phyloP scores from a whole-genome alignment of 2,888 invertebrate genomes.

The Melanophora roralis region DNA sequence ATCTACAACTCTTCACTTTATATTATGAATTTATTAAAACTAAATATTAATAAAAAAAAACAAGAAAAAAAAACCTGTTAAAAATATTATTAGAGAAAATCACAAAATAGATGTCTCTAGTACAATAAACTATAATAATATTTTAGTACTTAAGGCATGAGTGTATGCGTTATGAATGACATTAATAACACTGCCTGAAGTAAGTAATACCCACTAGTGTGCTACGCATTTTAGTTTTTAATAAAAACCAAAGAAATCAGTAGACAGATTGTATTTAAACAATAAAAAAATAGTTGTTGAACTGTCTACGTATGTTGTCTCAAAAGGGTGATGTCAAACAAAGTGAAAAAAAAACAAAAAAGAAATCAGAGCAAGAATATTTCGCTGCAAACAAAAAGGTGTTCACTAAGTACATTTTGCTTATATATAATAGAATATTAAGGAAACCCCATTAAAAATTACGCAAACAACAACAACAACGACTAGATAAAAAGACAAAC shows the following conservation, averaged over 20 bases:
- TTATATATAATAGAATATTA: slow-evolving; percentile 48
- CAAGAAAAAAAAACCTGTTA: neutral
- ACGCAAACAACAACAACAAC: slow-evolving; percentile 30
- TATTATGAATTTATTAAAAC: slow-evolving; percentile 26
- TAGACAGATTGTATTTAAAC: slow-evolving; percentile 33
- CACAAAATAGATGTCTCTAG: slow-evolving; percentile 40
- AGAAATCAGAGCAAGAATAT: neutral
- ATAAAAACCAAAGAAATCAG: slow-evolving; percentile 41
- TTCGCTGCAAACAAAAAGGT: slow-evolving; percentile 35
- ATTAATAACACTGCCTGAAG: too few relatives aligned
- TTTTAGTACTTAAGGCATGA: slow-evolving; percentile 9
- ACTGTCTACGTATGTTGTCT: slow-evolving; percentile 59
- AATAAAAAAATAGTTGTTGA: slow-evolving; percentile 54
- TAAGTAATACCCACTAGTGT: neutral
- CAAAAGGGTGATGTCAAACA: slow-evolving; percentile 41
- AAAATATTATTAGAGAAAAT: neutral
- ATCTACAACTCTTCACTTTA: neutral
- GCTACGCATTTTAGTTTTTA: slow-evolving; percentile 56
- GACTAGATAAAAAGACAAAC: neutral
- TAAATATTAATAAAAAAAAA: neutral
- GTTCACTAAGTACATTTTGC: slow-evolving; percentile 50
- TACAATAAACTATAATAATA: slow-evolving; percentile 56
- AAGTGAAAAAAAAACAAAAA: neutral
- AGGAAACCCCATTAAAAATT: slow-evolving; percentile 54
- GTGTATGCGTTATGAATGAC: too few relatives aligned